Evolutionary conservation across 2,113 vertebrate species (phyloP).

Genomic region (Machaerirhynchus nigripectus): DNA sequence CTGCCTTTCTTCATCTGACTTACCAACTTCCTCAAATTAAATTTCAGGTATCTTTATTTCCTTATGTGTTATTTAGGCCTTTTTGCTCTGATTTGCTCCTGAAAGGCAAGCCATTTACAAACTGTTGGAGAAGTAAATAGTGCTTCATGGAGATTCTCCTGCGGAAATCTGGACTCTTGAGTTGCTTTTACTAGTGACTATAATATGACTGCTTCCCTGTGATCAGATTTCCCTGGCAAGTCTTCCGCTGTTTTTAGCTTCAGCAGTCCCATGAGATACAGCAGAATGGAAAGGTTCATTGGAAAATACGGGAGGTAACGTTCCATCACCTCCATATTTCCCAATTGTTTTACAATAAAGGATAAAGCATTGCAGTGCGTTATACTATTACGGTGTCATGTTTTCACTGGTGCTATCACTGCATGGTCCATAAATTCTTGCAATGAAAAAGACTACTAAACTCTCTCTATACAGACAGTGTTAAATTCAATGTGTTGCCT

Average conservation of each 20-base stretch:
- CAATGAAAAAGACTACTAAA: slow-evolving; percentile 6
- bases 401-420: slow-evolving; percentile 41
- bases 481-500: slow-evolving; percentile 24
- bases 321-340: slow-evolving; percentile 15
- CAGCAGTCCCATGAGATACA: background rate
- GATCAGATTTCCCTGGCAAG: background rate
- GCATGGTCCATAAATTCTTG: slow-evolving; percentile 57
- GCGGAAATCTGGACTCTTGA: background rate
- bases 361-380: background rate
- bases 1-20: background rate
- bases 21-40: background rate
- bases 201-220: background rate
- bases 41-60: background rate
- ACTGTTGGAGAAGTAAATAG: background rate
- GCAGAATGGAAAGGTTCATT: background rate
- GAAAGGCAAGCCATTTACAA: background rate
- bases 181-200: background rate
- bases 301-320: background rate
- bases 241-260: background rate
- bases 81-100: background rate
- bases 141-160: background rate
- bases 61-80: accelerated
- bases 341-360: slow-evolving; percentile 1
- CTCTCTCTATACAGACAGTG: background rate
- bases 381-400: background rate